Evolutionary conservation across 2,888 invertebrate genomes (phyloP), one percentile per base, ranked within the genome.

Genomic region (Orgyia antiqua): DNA sequence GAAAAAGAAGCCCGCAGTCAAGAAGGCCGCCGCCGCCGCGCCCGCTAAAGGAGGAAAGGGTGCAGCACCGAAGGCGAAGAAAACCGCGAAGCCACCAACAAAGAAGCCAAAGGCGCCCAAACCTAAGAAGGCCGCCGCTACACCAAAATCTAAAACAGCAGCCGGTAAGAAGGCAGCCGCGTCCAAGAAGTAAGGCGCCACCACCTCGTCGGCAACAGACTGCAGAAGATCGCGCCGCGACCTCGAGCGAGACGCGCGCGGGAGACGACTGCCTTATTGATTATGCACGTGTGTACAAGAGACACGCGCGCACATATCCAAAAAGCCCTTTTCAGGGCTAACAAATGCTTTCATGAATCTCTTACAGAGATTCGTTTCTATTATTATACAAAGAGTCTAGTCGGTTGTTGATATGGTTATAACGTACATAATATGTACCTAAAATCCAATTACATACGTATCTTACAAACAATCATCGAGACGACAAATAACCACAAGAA

Each of bases 51-150:
- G 49, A 27, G 42, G 45, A 30, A 30, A 42, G 50, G 13, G 58
- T 36, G 53, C 60, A 39, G 57, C 67, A 4, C 51, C 65, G 1
- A 68, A 69, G 18, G 70, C 67, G 13, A 67, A 37, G 29, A 42
- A 42, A 23, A 29, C 33, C 2, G 33, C 38, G 7, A 69, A 66
- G 15, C 75, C 76, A 18, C 60, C 71, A 1, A 58, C 68, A 41
- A 70, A 68, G 37, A 76, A 73, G 28, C 68, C 75, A 0, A 78
- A 68, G 38, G 62, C 74, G 2, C 72, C 77, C 5, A 77, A 72
- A 32, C 68, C 74, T 6, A 72, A 70, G 48, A 73, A 59, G 49
- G 57, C 57, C 19, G 19, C 19, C 19, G 19, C 19, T 6, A 6
- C 15, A 4, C 4, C 19, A 4, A 19, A 19, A n/a, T n/a, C n/a